Conservation (phyloP, 2,888 invertebrate species). For the Tortricodes alternella region DNA sequence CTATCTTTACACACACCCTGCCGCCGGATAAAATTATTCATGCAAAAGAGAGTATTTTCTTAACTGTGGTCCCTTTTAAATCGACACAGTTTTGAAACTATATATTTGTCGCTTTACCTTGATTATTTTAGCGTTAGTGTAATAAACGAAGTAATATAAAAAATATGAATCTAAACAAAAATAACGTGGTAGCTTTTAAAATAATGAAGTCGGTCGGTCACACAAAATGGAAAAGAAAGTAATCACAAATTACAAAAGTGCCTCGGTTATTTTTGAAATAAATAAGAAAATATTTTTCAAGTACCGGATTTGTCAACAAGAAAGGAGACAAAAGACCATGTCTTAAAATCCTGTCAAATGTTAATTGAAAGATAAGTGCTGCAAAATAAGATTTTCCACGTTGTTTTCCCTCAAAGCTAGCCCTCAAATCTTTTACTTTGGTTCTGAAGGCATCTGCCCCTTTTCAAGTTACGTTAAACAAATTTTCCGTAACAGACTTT, state of each 20-base stretch:
- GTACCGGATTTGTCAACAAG: conserved; percentile 12
- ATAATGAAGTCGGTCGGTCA: no score
- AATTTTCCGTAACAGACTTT: conserved; percentile 76
- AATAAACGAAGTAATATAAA: no score
- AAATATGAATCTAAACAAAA: no score
- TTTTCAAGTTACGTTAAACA: conserved; percentile 75
- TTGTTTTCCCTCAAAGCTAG: conserved; percentile 58
- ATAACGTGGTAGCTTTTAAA: no score
- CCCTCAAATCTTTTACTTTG: conserved; percentile 69
- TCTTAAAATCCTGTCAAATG: conserved; percentile 47
- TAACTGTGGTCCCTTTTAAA: conserved; percentile 23
- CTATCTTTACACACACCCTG: conserved; percentile 37
- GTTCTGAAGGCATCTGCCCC: conserved; percentile 60
- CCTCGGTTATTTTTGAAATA: not conserved
- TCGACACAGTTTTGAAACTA: conserved; percentile 19
- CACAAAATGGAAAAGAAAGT: no score
- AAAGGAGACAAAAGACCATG: conserved; percentile 25
- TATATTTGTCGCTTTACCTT: conserved; percentile 9
- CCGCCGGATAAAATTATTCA: conserved; percentile 40
- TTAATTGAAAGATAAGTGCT: conserved; percentile 67
- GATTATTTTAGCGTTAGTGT: no score
- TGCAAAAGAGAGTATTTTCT: conserved; percentile 40
- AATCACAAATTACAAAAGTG: conserved; percentile 18
- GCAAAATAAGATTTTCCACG: conserved; percentile 55
- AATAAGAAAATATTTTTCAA: conserved; percentile 16